Evolutionary conservation across 2,888 invertebrate species (phyloP).

Genomic region (Caenorhabditis sp.): DNA sequence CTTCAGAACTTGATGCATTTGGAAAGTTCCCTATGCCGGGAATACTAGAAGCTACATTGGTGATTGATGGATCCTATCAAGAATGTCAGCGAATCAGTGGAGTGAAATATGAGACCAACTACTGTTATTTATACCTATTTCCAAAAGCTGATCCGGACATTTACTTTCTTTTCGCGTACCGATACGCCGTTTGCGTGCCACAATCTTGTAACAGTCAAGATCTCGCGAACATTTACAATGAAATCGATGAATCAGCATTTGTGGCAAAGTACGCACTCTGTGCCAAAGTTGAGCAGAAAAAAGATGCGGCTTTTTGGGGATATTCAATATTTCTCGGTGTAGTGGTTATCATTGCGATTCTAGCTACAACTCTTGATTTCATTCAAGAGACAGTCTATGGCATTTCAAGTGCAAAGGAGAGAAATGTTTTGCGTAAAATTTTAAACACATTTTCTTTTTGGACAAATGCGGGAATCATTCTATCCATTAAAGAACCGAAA

Average conservation of each 20-base stretch:
- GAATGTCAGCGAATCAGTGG: slow-evolving; percentile 28
- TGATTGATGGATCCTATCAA: slow-evolving; percentile 34
- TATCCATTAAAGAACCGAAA: slow-evolving; percentile 35
- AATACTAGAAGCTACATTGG: slow-evolving; percentile 15
- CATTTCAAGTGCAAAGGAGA: not conserved
- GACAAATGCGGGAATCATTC: slow-evolving; percentile 32
- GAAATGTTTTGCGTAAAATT: slow-evolving; percentile 1
- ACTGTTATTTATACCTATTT: slow-evolving; percentile 14
- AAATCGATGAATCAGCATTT: slow-evolving; percentile 4
- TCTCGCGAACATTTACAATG: not conserved
- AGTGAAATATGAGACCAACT: slow-evolving; percentile 25
- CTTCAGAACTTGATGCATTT: slow-evolving; percentile 28
- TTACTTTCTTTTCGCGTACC: slow-evolving; percentile 1
- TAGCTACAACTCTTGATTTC: slow-evolving; percentile 21
- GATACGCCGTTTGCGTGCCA: slow-evolving; percentile 38
- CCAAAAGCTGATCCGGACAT: not conserved
- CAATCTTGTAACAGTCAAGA: slow-evolving; percentile 14
- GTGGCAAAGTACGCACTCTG: slow-evolving; percentile 19
- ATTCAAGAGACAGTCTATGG: not conserved
- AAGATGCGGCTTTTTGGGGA: slow-evolving; percentile 32
- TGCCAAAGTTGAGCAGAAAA: slow-evolving; percentile 16
- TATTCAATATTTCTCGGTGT: slow-evolving; percentile 25
- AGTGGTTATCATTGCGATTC: slow-evolving; percentile 10
- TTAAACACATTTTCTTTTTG: slow-evolving; percentile 39
- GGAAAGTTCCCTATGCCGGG: slow-evolving; percentile 19